Evolutionary conservation across 1,140 invertebrate species (phyloP).

Genomic region (Physella acuta): DNA sequence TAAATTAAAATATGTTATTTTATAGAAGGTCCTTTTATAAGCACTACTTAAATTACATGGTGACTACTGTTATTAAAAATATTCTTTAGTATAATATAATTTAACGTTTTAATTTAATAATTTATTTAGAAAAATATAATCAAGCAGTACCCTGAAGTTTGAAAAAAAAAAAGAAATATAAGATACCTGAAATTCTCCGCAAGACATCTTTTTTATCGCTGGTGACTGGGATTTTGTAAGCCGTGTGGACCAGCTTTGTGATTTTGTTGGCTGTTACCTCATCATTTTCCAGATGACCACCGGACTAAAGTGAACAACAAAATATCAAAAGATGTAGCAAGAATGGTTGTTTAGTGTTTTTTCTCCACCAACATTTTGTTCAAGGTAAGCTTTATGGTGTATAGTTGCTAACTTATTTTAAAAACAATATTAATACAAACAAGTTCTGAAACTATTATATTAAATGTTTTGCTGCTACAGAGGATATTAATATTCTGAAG

Average conservation of each 20-base stretch:
- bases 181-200: slow-evolving; percentile 71
- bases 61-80: background rate
- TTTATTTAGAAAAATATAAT: background rate
- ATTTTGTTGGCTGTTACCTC: slow-evolving; percentile 77
- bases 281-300: slow-evolving; percentile 84
- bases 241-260: slow-evolving; percentile 48
- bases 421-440: no score
- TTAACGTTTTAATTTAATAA: background rate
- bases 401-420: no score
- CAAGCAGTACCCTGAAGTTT: background rate
- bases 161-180: background rate
- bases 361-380: no score
- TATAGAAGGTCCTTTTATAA: no score
- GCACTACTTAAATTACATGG: no score
- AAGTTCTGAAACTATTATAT: no score
- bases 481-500: no score
- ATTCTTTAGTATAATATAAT: background rate
- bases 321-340: no score
- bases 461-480: no score
- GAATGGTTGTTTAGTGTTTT: no score
- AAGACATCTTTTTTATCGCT: slow-evolving; percentile 70
- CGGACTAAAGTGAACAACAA: slow-evolving; percentile 65
- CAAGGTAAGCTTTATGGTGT: no score
- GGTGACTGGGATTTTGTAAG: slow-evolving; percentile 55
- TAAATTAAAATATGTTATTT: no score